A percentile compares a stretch with the other conserved stretches of the same genome.
Conservation (phyloP, 2,888 invertebrate species). For the Ophraella communa region DNA sequence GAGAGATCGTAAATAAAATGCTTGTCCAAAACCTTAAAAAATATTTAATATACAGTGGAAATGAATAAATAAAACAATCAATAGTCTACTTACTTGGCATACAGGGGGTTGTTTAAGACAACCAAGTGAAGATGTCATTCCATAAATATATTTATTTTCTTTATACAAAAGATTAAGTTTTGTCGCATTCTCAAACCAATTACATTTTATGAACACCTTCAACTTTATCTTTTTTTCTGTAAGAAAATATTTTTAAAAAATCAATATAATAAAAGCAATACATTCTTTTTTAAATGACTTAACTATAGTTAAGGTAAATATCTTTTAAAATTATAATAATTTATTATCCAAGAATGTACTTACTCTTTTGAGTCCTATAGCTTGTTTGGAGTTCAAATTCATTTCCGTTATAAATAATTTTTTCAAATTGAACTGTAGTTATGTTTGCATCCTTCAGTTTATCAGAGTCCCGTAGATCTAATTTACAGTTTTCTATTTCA, state of each 20-base stretch:
- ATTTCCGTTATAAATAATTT: slow-evolving; percentile 24
- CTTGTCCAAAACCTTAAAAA: background rate
- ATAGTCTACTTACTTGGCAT: background rate
- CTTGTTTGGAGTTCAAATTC: slow-evolving; percentile 8
- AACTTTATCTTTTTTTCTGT: slow-evolving; percentile 33
- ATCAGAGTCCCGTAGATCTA: background rate
- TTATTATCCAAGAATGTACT: background rate
- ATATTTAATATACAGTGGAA: background rate
- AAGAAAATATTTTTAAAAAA: slow-evolving; percentile 7
- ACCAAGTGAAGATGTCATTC: background rate
- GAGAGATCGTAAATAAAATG: background rate
- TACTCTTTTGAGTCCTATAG: slow-evolving; percentile 25
- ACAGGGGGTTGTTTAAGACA: background rate
- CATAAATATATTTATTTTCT: background rate
- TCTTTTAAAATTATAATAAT: no score
- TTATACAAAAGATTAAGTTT: background rate
- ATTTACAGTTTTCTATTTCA: background rate
- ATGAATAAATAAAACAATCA: no score
- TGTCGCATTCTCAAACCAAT: slow-evolving; percentile 1
- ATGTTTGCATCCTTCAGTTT: background rate
- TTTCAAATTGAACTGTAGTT: background rate
- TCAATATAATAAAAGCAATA: background rate
- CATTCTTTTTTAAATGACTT: no score
- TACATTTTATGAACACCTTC: slow-evolving; percentile 40
- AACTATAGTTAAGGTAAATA: no score